Percentiles rank a stretch among this genome's conserved stretches.
Evolutionary conservation across 2,113 vertebrate genomes (phyloP).

Genomic region (Ovis canadensis): DNA sequence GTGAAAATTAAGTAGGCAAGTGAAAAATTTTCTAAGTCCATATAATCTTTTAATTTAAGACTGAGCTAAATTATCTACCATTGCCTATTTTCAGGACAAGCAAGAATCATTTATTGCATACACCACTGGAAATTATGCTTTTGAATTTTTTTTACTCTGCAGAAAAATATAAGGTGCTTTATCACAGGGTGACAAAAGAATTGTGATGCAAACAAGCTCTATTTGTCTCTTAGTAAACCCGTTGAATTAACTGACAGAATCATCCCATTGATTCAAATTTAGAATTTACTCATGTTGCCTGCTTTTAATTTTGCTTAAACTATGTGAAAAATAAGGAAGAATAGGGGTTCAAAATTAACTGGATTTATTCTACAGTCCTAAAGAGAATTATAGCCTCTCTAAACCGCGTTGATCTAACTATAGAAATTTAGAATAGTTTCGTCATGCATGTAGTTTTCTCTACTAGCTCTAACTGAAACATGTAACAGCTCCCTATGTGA

Average conservation of each 20-base stretch:
- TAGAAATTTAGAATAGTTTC: not conserved
- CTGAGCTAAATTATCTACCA: not conserved
- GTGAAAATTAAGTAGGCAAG: not conserved
- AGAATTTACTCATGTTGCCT: not conserved
- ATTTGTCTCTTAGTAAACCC: not conserved
- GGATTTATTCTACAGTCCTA: not conserved
- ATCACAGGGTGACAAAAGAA: not conserved
- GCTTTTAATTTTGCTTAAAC: constrained; percentile 16
- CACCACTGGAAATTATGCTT: not conserved
- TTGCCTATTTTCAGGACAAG: not conserved
- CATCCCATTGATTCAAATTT: not conserved
- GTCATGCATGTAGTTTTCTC: not conserved
- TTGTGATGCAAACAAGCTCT: not conserved
- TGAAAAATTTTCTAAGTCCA: not conserved
- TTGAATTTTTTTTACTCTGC: not conserved
- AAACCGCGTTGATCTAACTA: not conserved
- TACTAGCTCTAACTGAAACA: not conserved
- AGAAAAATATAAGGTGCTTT: not conserved
- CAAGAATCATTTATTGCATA: not conserved
- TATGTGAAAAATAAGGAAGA: constrained; percentile 16
- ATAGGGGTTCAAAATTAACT: not conserved
- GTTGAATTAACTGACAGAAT: not conserved
- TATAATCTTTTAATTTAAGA: constrained; percentile 20
- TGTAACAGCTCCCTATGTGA: not conserved
- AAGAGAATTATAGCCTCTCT: not conserved